Conservation (phyloP, 2,888 invertebrate genomes). For the Cephus spinipes region DNA sequence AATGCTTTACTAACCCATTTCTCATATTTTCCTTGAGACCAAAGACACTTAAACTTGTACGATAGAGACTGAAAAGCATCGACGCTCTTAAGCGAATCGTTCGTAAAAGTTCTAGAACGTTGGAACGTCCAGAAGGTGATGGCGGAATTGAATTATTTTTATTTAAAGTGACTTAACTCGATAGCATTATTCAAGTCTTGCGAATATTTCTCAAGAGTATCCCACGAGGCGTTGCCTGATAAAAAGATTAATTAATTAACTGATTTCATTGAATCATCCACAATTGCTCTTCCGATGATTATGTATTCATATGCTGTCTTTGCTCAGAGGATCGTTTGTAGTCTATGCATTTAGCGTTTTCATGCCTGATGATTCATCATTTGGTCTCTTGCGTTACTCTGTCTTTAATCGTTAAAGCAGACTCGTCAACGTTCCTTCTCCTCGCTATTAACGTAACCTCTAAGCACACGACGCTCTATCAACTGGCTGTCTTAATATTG, state of each 20-base stretch:
- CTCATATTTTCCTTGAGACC: background rate
- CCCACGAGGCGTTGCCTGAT: background rate
- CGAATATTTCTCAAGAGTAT: background rate
- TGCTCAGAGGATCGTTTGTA: constrained; percentile 21
- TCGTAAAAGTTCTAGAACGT: background rate
- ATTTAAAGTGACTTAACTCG: background rate
- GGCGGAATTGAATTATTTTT: background rate
- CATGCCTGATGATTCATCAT: constrained; percentile 46
- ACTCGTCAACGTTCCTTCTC: constrained; percentile 17
- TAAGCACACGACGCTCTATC: background rate
- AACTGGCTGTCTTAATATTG: background rate
- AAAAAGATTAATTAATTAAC: constrained; percentile 4
- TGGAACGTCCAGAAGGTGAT: background rate
- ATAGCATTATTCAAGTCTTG: too few species aligned
- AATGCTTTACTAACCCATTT: background rate
- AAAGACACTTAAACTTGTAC: background rate
- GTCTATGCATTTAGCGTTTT: constrained; percentile 23
- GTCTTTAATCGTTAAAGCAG: constrained; percentile 45
- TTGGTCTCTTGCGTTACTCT: constrained; percentile 22
- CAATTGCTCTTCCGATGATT: background rate
- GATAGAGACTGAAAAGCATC: background rate
- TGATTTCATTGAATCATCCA: constrained; percentile 13
- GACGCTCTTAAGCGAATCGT: background rate
- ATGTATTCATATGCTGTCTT: background rate
- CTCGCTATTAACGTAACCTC: background rate